phyloP scores from a whole-genome alignment of 1,140 invertebrate genomes.

The Plodia interpunctella region DNA sequence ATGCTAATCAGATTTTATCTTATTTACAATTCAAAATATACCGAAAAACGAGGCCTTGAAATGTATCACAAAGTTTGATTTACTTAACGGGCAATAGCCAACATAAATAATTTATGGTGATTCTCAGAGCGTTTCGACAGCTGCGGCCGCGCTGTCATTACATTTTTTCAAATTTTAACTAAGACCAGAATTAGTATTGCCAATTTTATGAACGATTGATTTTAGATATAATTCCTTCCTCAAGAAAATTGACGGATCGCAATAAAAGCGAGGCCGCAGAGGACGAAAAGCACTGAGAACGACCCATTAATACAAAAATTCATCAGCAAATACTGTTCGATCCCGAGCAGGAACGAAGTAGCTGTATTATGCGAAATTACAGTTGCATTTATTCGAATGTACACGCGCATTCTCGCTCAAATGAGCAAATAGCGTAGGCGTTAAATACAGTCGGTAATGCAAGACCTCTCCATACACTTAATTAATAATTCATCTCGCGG shows the following conservation, averaged over 20 bases:
- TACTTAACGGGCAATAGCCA: constrained; percentile 65
- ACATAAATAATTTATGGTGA: constrained; percentile 61
- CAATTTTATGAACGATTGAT: too few species aligned
- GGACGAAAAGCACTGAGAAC: too few species aligned
- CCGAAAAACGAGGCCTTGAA: constrained; percentile 58
- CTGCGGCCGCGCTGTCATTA: too few species aligned
- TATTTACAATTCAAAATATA: constrained; percentile 68
- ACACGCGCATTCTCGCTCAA: constrained; percentile 60
- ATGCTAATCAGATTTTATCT: constrained; percentile 57
- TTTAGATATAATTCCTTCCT: too few species aligned
- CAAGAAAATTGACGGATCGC: too few species aligned
- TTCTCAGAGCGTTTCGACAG: too few species aligned
- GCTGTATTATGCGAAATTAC: constrained; percentile 56
- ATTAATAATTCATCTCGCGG: constrained; percentile 55
- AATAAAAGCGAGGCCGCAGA: too few species aligned
- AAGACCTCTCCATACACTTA: constrained; percentile 46
- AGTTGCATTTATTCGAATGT: constrained; percentile 64
- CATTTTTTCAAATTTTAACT: too few species aligned
- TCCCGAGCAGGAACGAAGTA: constrained; percentile 55
- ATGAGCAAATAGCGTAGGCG: constrained; percentile 66
- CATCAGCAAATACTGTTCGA: constrained; percentile 48
- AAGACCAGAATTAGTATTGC: too few species aligned
- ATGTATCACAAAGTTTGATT: constrained; percentile 67
- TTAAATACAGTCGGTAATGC: constrained; percentile 50
- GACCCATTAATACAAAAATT: constrained; percentile 39